phyloP scores from a whole-genome alignment of 2,113 vertebrate species.

The Clarias batrachus region DNA sequence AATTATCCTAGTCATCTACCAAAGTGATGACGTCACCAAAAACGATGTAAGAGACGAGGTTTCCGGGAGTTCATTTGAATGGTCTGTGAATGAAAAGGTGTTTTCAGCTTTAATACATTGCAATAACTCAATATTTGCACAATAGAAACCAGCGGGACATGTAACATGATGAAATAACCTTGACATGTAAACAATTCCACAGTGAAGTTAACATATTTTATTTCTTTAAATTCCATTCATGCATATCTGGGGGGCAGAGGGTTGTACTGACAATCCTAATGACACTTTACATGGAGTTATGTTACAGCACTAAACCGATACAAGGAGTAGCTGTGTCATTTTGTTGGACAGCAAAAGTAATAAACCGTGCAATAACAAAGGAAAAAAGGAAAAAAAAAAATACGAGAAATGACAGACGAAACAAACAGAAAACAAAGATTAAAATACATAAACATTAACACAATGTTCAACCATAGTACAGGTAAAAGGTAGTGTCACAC shows the following conservation, averaged over 20 bases:
- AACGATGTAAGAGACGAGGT: background rate
- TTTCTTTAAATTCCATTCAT: slow-evolving; percentile 95
- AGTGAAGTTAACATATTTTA: slow-evolving; percentile 88
- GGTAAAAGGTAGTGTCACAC: slow-evolving; percentile 88
- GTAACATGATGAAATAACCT: slow-evolving; percentile 8
- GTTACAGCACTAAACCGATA: slow-evolving; percentile 93
- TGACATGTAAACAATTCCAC: slow-evolving; percentile 68
- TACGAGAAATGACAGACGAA: slow-evolving; percentile 69
- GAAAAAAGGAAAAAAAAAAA: slow-evolving; percentile 60
- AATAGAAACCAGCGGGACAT: background rate
- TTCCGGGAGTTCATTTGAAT: background rate
- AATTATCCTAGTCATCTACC: no score
- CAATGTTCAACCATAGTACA: slow-evolving; percentile 91
- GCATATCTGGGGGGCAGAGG: slow-evolving; percentile 82
- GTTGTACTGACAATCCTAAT: slow-evolving; percentile 88
- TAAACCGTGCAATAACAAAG: slow-evolving; percentile 93
- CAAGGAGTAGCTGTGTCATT: slow-evolving; percentile 86
- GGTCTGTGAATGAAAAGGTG: background rate
- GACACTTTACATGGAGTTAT: slow-evolving; percentile 84
- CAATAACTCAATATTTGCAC: background rate
- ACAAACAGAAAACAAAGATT: slow-evolving; percentile 68
- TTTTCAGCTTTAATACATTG: background rate
- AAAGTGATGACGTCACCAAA: background rate
- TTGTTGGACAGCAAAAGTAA: slow-evolving; percentile 87
- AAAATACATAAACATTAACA: slow-evolving; percentile 91